Percentiles rank a stretch among this genome's conserved stretches.
phyloP scores from a whole-genome alignment of 2,113 vertebrate genomes.

The Thunnus maccoyii region DNA sequence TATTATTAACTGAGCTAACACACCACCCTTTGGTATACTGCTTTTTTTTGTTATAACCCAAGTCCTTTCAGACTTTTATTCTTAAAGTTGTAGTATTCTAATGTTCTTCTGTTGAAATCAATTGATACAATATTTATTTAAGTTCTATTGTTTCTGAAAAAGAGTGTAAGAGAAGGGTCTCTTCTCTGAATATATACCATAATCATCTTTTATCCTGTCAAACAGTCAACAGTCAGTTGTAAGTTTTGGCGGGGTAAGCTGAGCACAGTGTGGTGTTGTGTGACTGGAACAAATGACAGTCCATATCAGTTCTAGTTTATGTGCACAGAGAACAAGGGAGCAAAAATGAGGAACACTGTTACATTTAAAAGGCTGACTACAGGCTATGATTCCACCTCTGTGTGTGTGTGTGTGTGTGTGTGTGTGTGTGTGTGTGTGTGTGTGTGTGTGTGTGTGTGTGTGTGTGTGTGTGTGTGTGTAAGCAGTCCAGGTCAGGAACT shows the following conservation, averaged over 20 bases:
- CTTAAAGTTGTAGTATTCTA: too few relatives aligned
- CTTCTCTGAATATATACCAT: not conserved
- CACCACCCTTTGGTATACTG: not conserved
- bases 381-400: slow-evolving; percentile 41
- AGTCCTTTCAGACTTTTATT: too few relatives aligned
- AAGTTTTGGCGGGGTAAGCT: not conserved
- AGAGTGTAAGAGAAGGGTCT: not conserved
- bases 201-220: not conserved
- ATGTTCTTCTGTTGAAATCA: too few relatives aligned
- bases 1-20: not conserved
- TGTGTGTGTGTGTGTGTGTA: too few relatives aligned
- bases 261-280: slow-evolving; percentile 11
- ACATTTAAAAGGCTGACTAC: slow-evolving; percentile 29
- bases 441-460: too few relatives aligned
- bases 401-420: slow-evolving; percentile 14
- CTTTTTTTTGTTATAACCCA: too few relatives aligned
- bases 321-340: not conserved
- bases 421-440: too few relatives aligned
- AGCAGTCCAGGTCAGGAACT: slow-evolving; percentile 47
- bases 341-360: slow-evolving; percentile 30
- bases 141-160: not conserved
- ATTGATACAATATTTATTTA: too few relatives aligned
- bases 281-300: slow-evolving; percentile 43
- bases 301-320: slow-evolving; percentile 27
- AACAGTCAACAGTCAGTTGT: not conserved